Evolutionary conservation across 2,888 invertebrate species (phyloP), one percentile per base, ranked within the genome.

Genomic region (Agriopis aurantiaria): DNA sequence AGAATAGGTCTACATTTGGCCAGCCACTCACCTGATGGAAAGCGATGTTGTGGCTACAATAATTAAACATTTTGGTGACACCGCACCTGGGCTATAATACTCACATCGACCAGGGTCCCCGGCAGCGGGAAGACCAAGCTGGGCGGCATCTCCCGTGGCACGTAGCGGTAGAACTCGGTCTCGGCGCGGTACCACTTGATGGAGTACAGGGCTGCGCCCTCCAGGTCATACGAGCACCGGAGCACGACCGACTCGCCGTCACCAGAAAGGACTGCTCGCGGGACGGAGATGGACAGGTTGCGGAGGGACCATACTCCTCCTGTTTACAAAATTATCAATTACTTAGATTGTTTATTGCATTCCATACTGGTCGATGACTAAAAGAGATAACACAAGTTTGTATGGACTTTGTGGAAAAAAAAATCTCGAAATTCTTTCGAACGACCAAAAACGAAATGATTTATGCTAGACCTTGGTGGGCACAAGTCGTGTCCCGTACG

Each of bases 161-260:
- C 96, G 83, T 95, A 97, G 81, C 97, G 95, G 91, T 97, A 97
- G 93, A 97, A 97, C 90, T 97, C 97, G 8, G 95, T 95, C 75
- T 96, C 95, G 5, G 96, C 96, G 70, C 96, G 95, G 89, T 97
- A 97, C 97, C 97, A 97, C 56, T 86, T 78, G 75, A 88, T 88
- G 73, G 96, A 96, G 90, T 97, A 97, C 7, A 97, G 95, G 0
- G 95, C 95, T 0, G 96, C 96, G 0, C 95, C 95, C 75, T 96
- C 95, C 80, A 96, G 87, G 85, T 95, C 95, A 80, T 95, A 96
- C 48, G 95, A 91, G 80, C 95, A 95, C n/a, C 92, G 85, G 69
- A 96, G 88, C n/a, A 94, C 85, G 2, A 95, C 95, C 0, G 94
- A 85, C 80, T 91, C 89, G 0, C 91, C 92, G 73, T 95, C 94